Conservation (phyloP, 2,888 invertebrate species). For the Rhingia campestris region DNA sequence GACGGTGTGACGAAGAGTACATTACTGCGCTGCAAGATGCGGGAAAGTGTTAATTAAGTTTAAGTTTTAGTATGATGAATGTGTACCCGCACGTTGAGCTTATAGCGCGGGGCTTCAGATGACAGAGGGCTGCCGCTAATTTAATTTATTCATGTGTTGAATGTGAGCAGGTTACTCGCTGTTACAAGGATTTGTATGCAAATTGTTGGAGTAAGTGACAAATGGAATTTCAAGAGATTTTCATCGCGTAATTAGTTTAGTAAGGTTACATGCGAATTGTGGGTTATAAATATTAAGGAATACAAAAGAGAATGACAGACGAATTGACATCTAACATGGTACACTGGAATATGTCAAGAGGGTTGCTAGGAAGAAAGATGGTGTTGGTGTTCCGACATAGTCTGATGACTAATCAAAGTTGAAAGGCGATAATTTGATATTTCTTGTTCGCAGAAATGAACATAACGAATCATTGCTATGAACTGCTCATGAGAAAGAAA, state of each 20-base stretch:
- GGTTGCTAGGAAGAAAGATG: too few species aligned
- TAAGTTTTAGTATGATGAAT: slow-evolving; percentile 65
- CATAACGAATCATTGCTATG: too few species aligned
- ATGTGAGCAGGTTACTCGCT: slow-evolving; percentile 26
- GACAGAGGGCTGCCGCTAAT: slow-evolving; percentile 48
- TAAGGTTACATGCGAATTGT: slow-evolving; percentile 43
- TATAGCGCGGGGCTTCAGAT: not conserved
- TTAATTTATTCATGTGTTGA: slow-evolving; percentile 73
- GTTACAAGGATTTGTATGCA: slow-evolving; percentile 21
- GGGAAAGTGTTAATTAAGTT: slow-evolving; percentile 71
- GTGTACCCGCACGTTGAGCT: slow-evolving; percentile 36
- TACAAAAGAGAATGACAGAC: slow-evolving; percentile 11
- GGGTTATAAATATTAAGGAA: slow-evolving; percentile 37
- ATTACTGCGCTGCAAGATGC: slow-evolving; percentile 45
- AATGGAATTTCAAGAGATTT: slow-evolving; percentile 64
- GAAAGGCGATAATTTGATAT: too few species aligned
- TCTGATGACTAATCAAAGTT: too few species aligned
- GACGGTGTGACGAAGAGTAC: slow-evolving; percentile 29
- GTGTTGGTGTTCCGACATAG: too few species aligned
- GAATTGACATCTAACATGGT: slow-evolving; percentile 3
- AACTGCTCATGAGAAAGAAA: too few species aligned
- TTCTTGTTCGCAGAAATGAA: too few species aligned
- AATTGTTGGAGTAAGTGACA: slow-evolving; percentile 62
- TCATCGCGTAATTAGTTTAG: slow-evolving; percentile 67
- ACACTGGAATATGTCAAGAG: not conserved